These are phyloP conservation scores for Tarsius wallacei DNA, from an alignment of 2,797 vertebrate species.

Conservation along the genomic window DNA sequence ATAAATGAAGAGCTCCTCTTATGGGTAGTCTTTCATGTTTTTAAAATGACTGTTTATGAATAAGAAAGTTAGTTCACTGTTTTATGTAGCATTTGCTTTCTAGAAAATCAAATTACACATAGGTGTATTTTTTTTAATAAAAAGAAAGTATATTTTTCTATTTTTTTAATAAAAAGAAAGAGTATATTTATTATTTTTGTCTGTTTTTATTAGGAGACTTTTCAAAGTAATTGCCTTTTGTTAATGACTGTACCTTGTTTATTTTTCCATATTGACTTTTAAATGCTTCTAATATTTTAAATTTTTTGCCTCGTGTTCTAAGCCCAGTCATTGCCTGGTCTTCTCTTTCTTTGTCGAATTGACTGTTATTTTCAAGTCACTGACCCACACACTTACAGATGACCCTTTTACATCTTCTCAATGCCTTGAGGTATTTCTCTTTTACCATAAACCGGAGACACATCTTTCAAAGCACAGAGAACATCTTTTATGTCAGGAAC, in stretches of 20 bases:
- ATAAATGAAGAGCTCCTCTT: background rate
- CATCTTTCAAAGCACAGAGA: background rate
- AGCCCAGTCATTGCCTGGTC: background rate
- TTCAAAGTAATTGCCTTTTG: constrained; percentile 54
- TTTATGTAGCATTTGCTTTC: background rate
- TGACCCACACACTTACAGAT: background rate
- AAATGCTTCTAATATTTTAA: constrained; percentile 5
- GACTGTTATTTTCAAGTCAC: constrained; percentile 24
- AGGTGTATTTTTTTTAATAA: background rate
- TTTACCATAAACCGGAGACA: background rate
- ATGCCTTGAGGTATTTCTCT: background rate
- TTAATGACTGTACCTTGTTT: constrained; percentile 14
- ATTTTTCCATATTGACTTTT: constrained; percentile 69
- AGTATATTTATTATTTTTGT: background rate
- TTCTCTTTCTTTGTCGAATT: background rate
- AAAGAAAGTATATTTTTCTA: constrained; percentile 24
- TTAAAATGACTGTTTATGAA: background rate
- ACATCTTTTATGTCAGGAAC: background rate
- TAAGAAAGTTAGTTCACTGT: background rate
- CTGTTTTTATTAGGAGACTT: constrained; percentile 61
- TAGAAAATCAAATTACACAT: constrained; percentile 25
- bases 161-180: constrained; percentile 1
- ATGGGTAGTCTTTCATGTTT: background rate
- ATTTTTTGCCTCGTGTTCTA: background rate
- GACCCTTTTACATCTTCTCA: background rate